Evolutionary conservation across 2,113 vertebrate species (phyloP).

Genomic region (Motacilla tschutschensis): DNA sequence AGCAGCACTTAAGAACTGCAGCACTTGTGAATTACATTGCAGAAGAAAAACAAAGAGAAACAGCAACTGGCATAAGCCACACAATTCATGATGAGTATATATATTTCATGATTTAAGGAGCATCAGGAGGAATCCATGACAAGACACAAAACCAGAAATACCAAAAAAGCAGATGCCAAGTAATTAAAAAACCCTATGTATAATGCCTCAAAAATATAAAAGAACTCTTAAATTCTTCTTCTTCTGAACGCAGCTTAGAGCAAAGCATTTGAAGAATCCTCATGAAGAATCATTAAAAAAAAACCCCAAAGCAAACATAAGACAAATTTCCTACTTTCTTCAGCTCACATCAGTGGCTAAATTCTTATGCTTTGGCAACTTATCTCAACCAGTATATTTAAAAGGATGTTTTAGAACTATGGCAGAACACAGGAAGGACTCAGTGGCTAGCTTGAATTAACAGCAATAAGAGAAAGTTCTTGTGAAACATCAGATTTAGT

Average conservation of each 20-base stretch:
- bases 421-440: background rate
- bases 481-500: background rate
- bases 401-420: background rate
- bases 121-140: background rate
- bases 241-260: background rate
- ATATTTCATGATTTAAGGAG: background rate
- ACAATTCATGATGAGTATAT: background rate
- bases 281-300: background rate
- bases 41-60: background rate
- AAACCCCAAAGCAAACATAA: background rate
- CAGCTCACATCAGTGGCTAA: background rate
- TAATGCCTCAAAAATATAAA: background rate
- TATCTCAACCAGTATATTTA: background rate
- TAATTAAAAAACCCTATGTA: background rate
- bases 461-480: background rate
- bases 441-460: background rate
- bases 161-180: background rate
- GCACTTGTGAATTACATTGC: background rate
- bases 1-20: background rate
- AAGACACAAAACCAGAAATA: background rate
- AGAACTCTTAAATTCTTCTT: background rate
- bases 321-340: background rate
- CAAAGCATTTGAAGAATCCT: background rate
- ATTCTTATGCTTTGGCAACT: background rate
- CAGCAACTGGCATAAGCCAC: background rate